phyloP scores from a whole-genome alignment of 37 sponge, comb jelly and placozoan species.

The Mnemiopsis leidyi region DNA sequence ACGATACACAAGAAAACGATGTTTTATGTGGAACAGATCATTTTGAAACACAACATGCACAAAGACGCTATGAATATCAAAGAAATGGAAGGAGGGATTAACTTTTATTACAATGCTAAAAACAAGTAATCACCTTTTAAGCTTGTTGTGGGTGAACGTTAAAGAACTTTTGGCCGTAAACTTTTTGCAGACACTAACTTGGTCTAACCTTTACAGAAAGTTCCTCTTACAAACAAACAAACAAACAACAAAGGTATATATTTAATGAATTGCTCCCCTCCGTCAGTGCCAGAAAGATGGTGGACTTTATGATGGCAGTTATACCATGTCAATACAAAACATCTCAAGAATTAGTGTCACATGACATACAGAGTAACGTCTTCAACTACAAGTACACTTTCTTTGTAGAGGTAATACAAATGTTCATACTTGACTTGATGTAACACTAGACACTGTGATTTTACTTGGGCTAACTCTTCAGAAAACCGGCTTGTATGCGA shows the following conservation, averaged over 20 bases:
- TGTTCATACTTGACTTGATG: too few relatives aligned
- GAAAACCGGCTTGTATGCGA: too few relatives aligned
- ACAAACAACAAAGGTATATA: too few relatives aligned
- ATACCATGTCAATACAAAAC: slow-evolving; percentile 95
- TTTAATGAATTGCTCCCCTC: not conserved
- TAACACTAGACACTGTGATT: too few relatives aligned
- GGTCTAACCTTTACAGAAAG: too few relatives aligned
- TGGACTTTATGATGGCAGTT: slow-evolving; percentile 80
- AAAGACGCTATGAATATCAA: slow-evolving; percentile 72
- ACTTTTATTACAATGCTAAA: slow-evolving; percentile 58
- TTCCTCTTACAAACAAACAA: too few relatives aligned
- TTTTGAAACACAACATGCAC: slow-evolving; percentile 85
- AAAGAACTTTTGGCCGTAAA: too few relatives aligned
- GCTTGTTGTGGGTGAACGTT: too few relatives aligned
- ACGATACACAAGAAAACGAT: slow-evolving; percentile 92
- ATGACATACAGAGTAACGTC: slow-evolving; percentile 90
- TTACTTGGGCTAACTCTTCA: too few relatives aligned
- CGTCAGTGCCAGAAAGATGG: slow-evolving; percentile 80
- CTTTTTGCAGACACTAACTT: too few relatives aligned
- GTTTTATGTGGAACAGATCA: slow-evolving; percentile 91
- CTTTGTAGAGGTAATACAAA: slow-evolving; percentile 88
- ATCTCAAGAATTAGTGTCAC: slow-evolving; percentile 91
- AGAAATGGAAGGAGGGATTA: slow-evolving; percentile 66
- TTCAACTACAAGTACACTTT: slow-evolving; percentile 96
- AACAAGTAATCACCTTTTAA: slow-evolving; percentile 27